These are phyloP conservation scores for Acipenser transmontanus DNA, from an alignment of 2,797 vertebrate species.

Conservation along the genomic window DNA sequence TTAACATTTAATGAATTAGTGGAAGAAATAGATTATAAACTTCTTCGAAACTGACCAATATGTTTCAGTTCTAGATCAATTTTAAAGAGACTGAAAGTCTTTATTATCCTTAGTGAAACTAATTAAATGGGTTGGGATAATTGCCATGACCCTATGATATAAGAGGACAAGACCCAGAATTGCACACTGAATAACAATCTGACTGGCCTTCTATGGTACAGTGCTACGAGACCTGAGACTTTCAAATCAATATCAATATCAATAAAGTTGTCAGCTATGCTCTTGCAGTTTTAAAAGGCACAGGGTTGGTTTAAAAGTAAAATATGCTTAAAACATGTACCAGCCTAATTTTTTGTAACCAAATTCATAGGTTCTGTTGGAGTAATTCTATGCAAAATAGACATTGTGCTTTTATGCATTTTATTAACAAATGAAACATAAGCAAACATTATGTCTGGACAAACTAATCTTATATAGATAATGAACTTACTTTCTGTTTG, in stretches of 20 bases:
- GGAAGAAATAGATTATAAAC: background rate
- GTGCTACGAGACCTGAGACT: conserved; percentile 29
- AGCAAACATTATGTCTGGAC: conserved; percentile 44
- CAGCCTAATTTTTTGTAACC: conserved; percentile 60
- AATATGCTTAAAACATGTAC: conserved; percentile 66
- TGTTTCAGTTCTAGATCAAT: background rate
- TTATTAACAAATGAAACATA: conserved; percentile 45
- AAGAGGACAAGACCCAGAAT: background rate
- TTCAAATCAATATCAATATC: conserved; percentile 33
- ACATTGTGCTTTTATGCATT: conserved; percentile 59
- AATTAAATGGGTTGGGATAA: too few species aligned
- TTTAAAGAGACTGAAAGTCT: background rate
- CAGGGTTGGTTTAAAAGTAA: conserved; percentile 34
- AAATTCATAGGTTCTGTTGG: conserved; percentile 72
- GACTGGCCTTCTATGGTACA: background rate
- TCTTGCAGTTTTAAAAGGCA: conserved; percentile 29
- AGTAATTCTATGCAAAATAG: conserved; percentile 96
- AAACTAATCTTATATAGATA: conserved; percentile 38
- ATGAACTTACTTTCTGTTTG: conserved; percentile 42
- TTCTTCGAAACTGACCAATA: background rate
- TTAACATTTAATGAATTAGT: too few species aligned
- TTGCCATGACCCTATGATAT: too few species aligned
- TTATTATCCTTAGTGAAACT: too few species aligned
- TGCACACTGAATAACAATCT: background rate
- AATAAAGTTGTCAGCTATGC: conserved; percentile 36